A percentile compares a stretch with the other conserved stretches of the same genome.
Conservation (phyloP, 2,113 vertebrate species). For the Sardina pilchardus region DNA sequence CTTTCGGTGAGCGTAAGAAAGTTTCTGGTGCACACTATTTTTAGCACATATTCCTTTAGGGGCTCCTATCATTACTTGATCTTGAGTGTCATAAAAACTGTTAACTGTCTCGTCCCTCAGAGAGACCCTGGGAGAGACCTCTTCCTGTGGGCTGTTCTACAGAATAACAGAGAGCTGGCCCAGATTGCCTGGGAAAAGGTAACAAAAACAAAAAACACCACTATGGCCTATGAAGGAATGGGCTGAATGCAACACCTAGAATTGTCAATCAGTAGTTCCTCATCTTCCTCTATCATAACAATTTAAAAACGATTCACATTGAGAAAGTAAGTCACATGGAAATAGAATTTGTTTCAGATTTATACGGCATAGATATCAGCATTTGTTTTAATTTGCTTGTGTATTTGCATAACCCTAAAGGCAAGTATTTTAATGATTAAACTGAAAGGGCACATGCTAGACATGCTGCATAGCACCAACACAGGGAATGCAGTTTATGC, state of each 20-base stretch:
- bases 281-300: too few relatives aligned
- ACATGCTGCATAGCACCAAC: neutral
- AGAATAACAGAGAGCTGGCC: constrained; percentile 85
- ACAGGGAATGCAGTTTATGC: too few relatives aligned
- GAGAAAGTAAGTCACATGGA: too few relatives aligned
- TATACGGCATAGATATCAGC: neutral
- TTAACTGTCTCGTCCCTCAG: neutral
- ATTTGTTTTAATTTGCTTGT: neutral
- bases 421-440: neutral
- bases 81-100: too few relatives aligned
- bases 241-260: too few relatives aligned
- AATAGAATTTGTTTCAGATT: neutral
- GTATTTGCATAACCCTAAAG: neutral
- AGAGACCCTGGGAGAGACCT: constrained; percentile 80
- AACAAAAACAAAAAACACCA: constrained; percentile 21
- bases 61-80: too few relatives aligned
- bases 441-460: neutral
- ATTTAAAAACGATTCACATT: too few relatives aligned
- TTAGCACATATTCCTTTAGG: too few relatives aligned
- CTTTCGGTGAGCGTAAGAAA: too few relatives aligned
- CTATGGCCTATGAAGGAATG: too few relatives aligned
- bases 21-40: too few relatives aligned
- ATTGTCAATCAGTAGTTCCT: too few relatives aligned
- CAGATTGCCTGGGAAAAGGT: constrained; percentile 94
- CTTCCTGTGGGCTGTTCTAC: constrained; percentile 91